phyloP scores from a whole-genome alignment of 2,113 vertebrate species.

The Kobus ellipsiprymnus region DNA sequence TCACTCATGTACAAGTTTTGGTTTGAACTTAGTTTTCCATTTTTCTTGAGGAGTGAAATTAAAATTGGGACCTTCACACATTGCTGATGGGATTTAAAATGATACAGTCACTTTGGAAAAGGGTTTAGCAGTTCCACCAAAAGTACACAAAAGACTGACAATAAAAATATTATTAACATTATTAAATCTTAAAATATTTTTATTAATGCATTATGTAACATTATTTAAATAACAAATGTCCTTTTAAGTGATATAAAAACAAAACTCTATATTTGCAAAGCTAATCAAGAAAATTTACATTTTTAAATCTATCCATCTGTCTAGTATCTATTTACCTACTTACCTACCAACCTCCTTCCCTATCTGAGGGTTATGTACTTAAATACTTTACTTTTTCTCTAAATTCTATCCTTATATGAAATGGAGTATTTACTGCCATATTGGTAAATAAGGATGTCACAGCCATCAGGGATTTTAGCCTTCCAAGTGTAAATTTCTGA shows the following conservation, averaged over 20 bases:
- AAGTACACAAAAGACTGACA: background rate
- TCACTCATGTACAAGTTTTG: background rate
- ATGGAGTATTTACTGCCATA: background rate
- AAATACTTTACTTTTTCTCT: background rate
- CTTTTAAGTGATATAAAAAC: background rate
- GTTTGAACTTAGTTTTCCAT: background rate
- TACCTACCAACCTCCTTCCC: background rate
- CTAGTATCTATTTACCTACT: background rate
- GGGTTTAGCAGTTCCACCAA: background rate
- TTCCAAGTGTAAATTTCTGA: background rate
- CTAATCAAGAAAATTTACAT: background rate
- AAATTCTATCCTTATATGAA: background rate
- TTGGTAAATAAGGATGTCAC: background rate
- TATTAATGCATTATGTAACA: background rate
- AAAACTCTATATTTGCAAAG: background rate
- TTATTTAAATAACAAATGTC: background rate
- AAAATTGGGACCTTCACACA: background rate
- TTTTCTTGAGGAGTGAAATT: background rate
- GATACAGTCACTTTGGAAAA: background rate
- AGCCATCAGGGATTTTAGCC: background rate
- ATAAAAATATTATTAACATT: background rate
- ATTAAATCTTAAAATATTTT: background rate
- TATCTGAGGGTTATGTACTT: background rate
- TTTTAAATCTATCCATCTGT: background rate
- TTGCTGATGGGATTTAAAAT: background rate